Base-by-base conservation (phyloP, 2,797 vertebrate genomes). In the Catharus ustulatus region DNA sequence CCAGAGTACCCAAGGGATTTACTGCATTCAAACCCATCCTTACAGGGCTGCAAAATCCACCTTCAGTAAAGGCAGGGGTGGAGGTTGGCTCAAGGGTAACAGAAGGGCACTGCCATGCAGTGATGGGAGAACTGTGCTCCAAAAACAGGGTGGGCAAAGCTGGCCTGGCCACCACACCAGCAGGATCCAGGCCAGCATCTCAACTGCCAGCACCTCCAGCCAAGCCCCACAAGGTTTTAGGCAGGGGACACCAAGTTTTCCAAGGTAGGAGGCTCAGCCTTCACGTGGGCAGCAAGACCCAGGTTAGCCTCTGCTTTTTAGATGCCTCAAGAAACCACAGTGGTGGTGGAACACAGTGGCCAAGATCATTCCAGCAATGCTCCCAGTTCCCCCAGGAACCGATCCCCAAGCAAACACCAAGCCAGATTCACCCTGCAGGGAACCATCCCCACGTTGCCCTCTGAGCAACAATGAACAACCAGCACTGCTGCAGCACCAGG, bases 281-380 rank as follows among this genome's bases (percentile, higher is more conserved):
- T 26, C 36, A 38, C 22, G 36, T 3, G 3, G n/a, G 42, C 32
- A 46, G 48, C 6, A 27, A 54, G 7, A 21, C 10, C 7, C 4
- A 36, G 6, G 27, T 24, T 5, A 64, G 23, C 16, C 17, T n/a
- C 43, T 68, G 38, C 64, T 71, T 27, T 46, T 9, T 34, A 27
- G 45, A n/a, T 9, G 6, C 48, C 36, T 15, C 30, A 64, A 67
- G 45, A 69, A 87, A 43, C 9, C 2, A 0, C 40, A 20, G 0
- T 1, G 10, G 40, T 15, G 11, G 46, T 29, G 10, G 58, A 14
- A 23, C 34, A 52, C 17, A 76, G 15, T 1, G 6, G 51, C 9
- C 55, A 51, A 0, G 2, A 48, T 24, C 32, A 46, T 3, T 2
- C 9, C 64, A 72, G 24, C 27, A 55, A 9, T 1, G 7, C 15